These are phyloP conservation scores for Margaritifera margaritifera DNA, from an alignment of 2,888 invertebrate genomes.

Conservation along the genomic window DNA sequence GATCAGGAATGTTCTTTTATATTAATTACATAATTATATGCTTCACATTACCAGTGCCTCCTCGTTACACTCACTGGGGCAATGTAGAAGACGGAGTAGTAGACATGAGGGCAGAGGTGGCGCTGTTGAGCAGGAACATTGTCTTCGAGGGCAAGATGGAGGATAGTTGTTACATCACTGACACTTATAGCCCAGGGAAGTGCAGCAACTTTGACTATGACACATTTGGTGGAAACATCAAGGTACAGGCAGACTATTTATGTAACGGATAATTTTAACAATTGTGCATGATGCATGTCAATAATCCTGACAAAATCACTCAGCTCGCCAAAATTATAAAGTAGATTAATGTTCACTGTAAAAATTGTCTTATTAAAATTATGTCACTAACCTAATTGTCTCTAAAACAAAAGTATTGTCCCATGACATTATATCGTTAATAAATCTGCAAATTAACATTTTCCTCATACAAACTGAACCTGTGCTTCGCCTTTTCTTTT, in stretches of 20 bases:
- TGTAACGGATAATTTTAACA: no score
- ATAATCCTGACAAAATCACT: no score
- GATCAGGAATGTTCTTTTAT: no score
- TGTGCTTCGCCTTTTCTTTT: no score
- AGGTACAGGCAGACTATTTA: constrained; percentile 25
- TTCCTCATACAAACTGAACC: no score
- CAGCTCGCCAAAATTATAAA: no score
- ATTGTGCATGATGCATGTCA: no score
- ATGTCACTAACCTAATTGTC: no score
- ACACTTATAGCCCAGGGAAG: constrained; percentile 43
- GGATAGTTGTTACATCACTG: constrained; percentile 29
- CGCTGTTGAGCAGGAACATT: constrained; percentile 51
- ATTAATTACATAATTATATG: no score
- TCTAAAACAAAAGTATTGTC: no score
- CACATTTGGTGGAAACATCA: constrained; percentile 57
- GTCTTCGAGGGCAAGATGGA: constrained; percentile 50
- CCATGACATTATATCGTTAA: neutral
- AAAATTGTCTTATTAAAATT: no score
- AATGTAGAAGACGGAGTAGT: constrained; percentile 38
- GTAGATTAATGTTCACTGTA: no score
- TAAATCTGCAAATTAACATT: neutral
- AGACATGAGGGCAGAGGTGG: constrained; percentile 57
- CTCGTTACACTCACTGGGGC: constrained; percentile 45
- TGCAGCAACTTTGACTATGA: constrained; percentile 38
- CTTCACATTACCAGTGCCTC: constrained; percentile 24